These are phyloP conservation scores for Takifugu rubripes DNA, from an alignment of 2,797 vertebrate genomes.

Conservation along the genomic window DNA sequence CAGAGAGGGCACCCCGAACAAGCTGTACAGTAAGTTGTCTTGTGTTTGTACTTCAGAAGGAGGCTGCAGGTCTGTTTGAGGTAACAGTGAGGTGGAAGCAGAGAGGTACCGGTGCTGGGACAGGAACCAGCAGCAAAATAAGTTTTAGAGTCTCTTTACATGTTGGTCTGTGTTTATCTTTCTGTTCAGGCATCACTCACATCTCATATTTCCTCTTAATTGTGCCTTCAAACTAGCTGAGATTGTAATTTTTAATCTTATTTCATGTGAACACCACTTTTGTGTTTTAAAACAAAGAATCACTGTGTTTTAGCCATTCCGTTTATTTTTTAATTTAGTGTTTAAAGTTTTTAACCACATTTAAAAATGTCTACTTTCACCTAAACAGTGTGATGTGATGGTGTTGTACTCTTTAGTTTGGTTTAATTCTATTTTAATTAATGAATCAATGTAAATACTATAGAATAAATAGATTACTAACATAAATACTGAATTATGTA, in stretches of 20 bases:
- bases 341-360: slow-evolving; percentile 19
- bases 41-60: background rate
- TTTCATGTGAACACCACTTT: too few relatives aligned
- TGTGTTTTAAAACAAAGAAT: too few relatives aligned
- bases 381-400: too few relatives aligned
- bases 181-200: too few relatives aligned
- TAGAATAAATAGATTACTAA: background rate
- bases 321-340: background rate
- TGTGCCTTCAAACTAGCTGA: too few relatives aligned
- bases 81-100: slow-evolving; percentile 19
- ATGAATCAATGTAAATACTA: too few relatives aligned
- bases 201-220: too few relatives aligned
- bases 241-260: too few relatives aligned
- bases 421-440: too few relatives aligned
- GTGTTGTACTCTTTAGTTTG: too few relatives aligned
- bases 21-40: slow-evolving; percentile 93
- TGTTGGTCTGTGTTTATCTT: too few relatives aligned
- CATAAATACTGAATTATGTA: slow-evolving; percentile 2
- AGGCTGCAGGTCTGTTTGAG: slow-evolving; percentile 20
- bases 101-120: slow-evolving; percentile 49
- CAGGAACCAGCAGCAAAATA: slow-evolving; percentile 63
- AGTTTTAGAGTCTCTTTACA: slow-evolving; percentile 29
- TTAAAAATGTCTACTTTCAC: background rate
- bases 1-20: slow-evolving; percentile 91
- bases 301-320: too few relatives aligned